Percentiles rank a stretch among this genome's conserved stretches.
Conservation (phyloP, 2,797 vertebrate genomes). For the Martes flavigula region DNA sequence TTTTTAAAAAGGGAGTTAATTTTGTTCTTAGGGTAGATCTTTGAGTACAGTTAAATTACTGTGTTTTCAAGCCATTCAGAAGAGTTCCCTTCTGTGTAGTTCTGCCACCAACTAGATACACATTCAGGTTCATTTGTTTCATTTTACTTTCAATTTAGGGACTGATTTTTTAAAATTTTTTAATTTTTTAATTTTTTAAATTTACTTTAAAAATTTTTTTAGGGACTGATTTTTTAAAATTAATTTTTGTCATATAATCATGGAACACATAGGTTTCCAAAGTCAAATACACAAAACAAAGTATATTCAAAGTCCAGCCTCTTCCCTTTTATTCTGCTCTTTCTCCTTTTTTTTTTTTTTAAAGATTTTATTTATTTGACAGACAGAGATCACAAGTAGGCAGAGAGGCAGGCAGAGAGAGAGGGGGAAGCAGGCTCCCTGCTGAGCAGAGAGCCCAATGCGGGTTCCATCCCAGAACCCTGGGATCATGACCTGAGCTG, state of each 20-base stretch:
- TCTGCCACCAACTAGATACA: not conserved
- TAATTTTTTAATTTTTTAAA: too few relatives aligned
- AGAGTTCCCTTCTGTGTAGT: not conserved
- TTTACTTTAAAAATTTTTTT: too few relatives aligned
- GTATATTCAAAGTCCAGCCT: not conserved
- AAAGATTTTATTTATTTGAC: too few relatives aligned
- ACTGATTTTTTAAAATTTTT: not conserved
- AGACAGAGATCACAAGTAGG: too few relatives aligned
- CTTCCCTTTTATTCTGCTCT: not conserved
- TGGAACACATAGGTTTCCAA: not conserved
- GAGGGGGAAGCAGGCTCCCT: too few relatives aligned
- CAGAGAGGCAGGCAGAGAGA: too few relatives aligned
- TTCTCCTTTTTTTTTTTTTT: not conserved
- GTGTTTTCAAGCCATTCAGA: not conserved
- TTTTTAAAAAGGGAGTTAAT: not conserved
- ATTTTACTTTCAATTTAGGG: not conserved
- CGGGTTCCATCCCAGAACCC: too few relatives aligned
- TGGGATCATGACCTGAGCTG: too few relatives aligned
- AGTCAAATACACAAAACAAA: slow-evolving; percentile 29
- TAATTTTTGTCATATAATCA: not conserved
- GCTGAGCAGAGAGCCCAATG: too few relatives aligned
- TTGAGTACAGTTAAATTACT: not conserved
- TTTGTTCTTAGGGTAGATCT: not conserved
- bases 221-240: not conserved
- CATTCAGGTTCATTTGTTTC: not conserved